Evolutionary conservation across 1,140 invertebrate genomes (phyloP).

Genomic region (Diachasma alloeum): DNA sequence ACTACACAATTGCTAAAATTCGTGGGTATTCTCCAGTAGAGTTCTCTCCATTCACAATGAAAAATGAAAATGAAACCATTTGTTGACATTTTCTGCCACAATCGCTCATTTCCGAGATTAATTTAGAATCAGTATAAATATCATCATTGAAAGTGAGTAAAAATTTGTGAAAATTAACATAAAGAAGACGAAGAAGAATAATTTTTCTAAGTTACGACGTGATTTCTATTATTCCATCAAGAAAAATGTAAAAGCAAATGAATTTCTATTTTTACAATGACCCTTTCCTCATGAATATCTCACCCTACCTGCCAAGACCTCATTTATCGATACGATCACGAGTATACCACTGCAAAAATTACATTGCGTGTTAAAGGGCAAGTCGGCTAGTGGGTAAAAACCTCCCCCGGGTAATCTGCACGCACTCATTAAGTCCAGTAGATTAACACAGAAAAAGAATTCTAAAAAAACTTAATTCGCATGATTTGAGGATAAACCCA

Average conservation of each 20-base stretch:
- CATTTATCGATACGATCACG: not conserved
- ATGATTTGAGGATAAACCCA: slow-evolving; percentile 16
- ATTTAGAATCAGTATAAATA: too few relatives aligned
- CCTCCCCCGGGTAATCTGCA: not conserved
- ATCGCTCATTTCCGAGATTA: too few relatives aligned
- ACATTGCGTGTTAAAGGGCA: not conserved
- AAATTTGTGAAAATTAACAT: too few relatives aligned
- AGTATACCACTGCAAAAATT: not conserved
- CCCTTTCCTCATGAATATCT: not conserved
- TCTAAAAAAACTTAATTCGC: not conserved
- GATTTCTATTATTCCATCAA: not conserved
- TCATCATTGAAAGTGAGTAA: too few relatives aligned
- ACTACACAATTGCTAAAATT: too few relatives aligned
- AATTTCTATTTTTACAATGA: not conserved
- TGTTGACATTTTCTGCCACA: too few relatives aligned
- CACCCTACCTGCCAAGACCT: not conserved
- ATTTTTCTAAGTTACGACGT: not conserved
- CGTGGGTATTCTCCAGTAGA: too few relatives aligned
- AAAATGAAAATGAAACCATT: too few relatives aligned
- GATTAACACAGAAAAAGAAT: not conserved
- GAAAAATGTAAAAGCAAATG: not conserved
- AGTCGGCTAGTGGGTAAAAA: not conserved
- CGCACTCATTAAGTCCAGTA: not conserved
- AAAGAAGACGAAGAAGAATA: not conserved
- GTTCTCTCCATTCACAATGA: too few relatives aligned